Base-by-base conservation (phyloP, 2,113 vertebrate species). In the Pseudolaguvia tuberculata region DNA sequence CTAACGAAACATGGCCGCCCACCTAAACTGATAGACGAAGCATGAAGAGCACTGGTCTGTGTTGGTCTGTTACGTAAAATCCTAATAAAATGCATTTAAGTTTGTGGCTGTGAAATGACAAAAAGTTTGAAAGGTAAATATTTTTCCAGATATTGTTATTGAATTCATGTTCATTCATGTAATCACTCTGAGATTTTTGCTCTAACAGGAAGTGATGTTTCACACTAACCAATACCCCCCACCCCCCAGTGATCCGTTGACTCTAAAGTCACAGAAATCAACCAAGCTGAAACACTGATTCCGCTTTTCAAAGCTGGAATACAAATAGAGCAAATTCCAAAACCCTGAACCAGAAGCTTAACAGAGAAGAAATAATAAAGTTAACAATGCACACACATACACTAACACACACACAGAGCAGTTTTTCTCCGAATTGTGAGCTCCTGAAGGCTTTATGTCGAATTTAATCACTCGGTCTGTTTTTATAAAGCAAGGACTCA, bases 371-470 rank as follows among this genome's bases (percentile, higher is more conserved):
- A 17, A 1, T 55, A 52, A 11, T 35, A 39, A 70, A 51, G 56
- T 69, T 52, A 77, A 76, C 21, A 27, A 48, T 62, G 29, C n/a
- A 29, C 8, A 5, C 45, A 13, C 56, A 42, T 55, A 42, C 66
- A n/a, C n/a, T n/a, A n/a, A n/a, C n/a, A 27, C n/a, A 35, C 31
- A 35, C 31, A 35, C 31, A 35, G 3, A 4, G n/a, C 23, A 45
- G 29, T 59, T 55, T 70, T 84, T 82, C 85, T 86, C 45, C 86
- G 82, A 80, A 83, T 83, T 85, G 86, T 78, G 76, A 85, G 86
- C 85, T 84, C 87, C 86, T 87, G 87, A 86, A 85, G 39, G 70
- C 80, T 88, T 82, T 84, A 86, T 90, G 89, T 87, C 88, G 25
- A 67, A 50, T 57, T 35, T 15, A 80, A 77, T 74, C 66, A 50